Conservation (phyloP, 2,888 invertebrate species). For the Heliconius ethilla region DNA sequence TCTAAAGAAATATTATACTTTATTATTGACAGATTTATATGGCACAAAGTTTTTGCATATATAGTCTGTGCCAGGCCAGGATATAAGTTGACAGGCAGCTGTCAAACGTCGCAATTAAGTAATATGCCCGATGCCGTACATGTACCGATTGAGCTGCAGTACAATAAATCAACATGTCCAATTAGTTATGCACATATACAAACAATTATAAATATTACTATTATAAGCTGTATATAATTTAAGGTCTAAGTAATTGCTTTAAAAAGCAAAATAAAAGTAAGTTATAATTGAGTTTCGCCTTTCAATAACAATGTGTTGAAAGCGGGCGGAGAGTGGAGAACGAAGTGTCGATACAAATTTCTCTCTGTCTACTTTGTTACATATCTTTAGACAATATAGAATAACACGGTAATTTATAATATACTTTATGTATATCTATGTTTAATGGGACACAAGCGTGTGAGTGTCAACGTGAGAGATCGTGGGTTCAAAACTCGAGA, state of each 20-base stretch:
- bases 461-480: too few relatives aligned
- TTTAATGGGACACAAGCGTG: too few relatives aligned
- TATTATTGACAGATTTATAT: conserved; percentile 33
- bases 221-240: conserved; percentile 21
- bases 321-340: too few relatives aligned
- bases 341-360: too few relatives aligned
- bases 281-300: background rate
- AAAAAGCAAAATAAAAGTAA: background rate
- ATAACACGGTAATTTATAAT: too few relatives aligned
- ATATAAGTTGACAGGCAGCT: conserved; percentile 44
- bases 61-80: conserved; percentile 31
- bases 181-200: conserved; percentile 49
- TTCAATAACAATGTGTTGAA: too few relatives aligned
- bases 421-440: too few relatives aligned
- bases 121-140: conserved; percentile 38
- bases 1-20: background rate
- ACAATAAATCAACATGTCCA: conserved; percentile 49
- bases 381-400: too few relatives aligned
- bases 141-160: conserved; percentile 33
- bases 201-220: conserved; percentile 45
- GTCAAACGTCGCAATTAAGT: conserved; percentile 46
- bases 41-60: conserved; percentile 26
- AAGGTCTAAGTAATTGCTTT: conserved; percentile 6
- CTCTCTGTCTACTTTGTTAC: too few relatives aligned
- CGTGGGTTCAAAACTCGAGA: too few relatives aligned